Base-by-base conservation (phyloP, 2,797 vertebrate genomes). In the Ctenopoma kingsleyae region DNA sequence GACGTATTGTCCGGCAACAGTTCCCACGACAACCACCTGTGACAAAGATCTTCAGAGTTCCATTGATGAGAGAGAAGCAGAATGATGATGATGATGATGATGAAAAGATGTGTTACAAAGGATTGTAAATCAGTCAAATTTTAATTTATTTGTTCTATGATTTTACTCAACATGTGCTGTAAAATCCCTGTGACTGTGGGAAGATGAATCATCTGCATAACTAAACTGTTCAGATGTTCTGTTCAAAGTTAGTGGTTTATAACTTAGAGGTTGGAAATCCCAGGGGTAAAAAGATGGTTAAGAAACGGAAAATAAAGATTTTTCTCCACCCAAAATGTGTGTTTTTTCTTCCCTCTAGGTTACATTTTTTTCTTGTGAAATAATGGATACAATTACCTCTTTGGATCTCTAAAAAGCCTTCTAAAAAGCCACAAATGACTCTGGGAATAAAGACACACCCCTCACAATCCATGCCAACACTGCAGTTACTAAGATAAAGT, bases 11-110 rank as follows among this genome's bases (percentile, higher is more conserved):
- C 38, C 96, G 94, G 13, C 94, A 96, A 74, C 98, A 99, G 63
- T 94, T 95, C 2, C 97, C 96, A 36, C 89, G 94, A 84, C 98
- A 99, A 63, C 98, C 98, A 10, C 98, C 98, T 2, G 95, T 97
- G 85, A 99, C 88, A 88, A 99, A 99, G 76, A 99, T 93, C 91
- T 93, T n/a, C n/a, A n/a, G 47, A 20, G 19, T 49, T 59, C 11
- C 40, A 51, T 0, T 5, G 35, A 79, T 11, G 52, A 46, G 9
- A 3, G 6, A 61, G 17, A 68, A 25, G 25, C 25, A 27, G 25
- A 22, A 27, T 35, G 2, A 22, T 27, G 25, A 27, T 27, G 25
- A 16, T 63, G 8, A 62, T 8, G n/a, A 58, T 23, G 6, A 38
- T 25, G 3, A 17, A 43, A 49, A 38, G 3, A 35, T 13, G 20